Evolutionary conservation across 2,113 vertebrate genomes (phyloP).

Genomic region (Murina feae): DNA sequence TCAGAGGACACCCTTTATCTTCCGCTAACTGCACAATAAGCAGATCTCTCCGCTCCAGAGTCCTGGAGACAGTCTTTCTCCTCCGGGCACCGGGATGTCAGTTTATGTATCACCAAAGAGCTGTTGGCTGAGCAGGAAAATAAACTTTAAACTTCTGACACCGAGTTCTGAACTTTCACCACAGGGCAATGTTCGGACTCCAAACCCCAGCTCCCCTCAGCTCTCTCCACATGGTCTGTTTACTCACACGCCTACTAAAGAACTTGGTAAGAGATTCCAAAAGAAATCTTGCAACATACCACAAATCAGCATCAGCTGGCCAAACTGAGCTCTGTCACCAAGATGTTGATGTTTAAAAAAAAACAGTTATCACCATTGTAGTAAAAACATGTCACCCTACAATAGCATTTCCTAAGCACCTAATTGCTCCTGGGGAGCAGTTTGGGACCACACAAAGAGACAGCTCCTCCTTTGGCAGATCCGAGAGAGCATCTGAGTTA

Average conservation of each 20-base stretch:
- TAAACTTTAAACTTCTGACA: constrained; percentile 62
- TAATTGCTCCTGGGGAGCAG: background rate
- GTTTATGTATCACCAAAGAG: constrained; percentile 47
- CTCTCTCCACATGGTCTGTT: background rate
- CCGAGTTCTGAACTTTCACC: background rate
- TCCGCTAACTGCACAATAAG: constrained; percentile 62
- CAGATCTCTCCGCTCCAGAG: background rate
- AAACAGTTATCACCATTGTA: background rate
- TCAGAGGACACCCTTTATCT: constrained; percentile 54
- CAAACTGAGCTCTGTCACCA: background rate
- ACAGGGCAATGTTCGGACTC: background rate
- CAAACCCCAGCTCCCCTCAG: background rate
- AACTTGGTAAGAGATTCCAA: background rate
- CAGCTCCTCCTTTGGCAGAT: background rate
- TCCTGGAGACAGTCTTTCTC: constrained; percentile 34
- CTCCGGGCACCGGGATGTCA: background rate
- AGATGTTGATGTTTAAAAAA: background rate
- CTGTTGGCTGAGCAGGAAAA: constrained; percentile 59
- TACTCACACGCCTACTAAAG: background rate
- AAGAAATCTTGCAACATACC: constrained; percentile 25
- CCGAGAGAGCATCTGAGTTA: background rate
- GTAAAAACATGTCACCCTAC: background rate
- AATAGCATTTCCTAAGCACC: background rate
- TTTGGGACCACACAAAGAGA: background rate
- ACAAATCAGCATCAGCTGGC: constrained; percentile 9